Evolutionary conservation across 2,113 vertebrate species (phyloP).

Genomic region (Neomonachus schauinslandi): DNA sequence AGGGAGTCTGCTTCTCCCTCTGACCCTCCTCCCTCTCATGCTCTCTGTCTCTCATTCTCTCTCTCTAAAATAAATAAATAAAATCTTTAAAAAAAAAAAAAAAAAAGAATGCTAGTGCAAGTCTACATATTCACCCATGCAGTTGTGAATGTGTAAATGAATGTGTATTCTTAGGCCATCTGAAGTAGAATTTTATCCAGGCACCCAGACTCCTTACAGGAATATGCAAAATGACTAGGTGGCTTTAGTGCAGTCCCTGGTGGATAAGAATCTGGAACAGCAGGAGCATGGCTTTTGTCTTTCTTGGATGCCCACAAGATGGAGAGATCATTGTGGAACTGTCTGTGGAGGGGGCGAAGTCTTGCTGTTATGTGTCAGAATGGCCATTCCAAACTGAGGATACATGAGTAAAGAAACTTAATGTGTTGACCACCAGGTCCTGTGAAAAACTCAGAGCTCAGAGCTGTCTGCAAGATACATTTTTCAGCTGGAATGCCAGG

Average conservation of each 20-base stretch:
- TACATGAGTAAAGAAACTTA: not conserved
- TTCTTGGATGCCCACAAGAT: not conserved
- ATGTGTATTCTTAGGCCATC: not conserved
- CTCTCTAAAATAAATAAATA: too few relatives aligned
- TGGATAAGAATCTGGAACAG: not conserved
- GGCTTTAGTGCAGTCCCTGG: not conserved
- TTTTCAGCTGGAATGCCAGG: not conserved
- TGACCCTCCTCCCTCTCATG: too few relatives aligned
- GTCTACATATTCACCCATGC: fast-evolving
- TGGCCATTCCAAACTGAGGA: not conserved
- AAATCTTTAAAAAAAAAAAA: too few relatives aligned
- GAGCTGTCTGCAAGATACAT: not conserved
- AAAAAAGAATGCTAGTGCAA: not conserved
- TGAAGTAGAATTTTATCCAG: not conserved
- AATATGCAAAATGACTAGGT: not conserved
- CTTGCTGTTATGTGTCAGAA: fast-evolving
- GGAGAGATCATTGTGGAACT: not conserved
- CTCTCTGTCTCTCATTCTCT: too few relatives aligned
- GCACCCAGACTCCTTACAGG: not conserved
- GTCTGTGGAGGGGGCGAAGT: fast-evolving
- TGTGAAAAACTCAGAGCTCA: not conserved
- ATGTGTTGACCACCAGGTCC: not conserved
- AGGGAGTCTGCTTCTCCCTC: too few relatives aligned
- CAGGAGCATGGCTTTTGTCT: not conserved
- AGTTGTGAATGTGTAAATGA: not conserved